These are phyloP conservation scores for Montipora capricornis DNA, from an alignment of 64 coral and sea anemone genomes.

Conservation along the genomic window DNA sequence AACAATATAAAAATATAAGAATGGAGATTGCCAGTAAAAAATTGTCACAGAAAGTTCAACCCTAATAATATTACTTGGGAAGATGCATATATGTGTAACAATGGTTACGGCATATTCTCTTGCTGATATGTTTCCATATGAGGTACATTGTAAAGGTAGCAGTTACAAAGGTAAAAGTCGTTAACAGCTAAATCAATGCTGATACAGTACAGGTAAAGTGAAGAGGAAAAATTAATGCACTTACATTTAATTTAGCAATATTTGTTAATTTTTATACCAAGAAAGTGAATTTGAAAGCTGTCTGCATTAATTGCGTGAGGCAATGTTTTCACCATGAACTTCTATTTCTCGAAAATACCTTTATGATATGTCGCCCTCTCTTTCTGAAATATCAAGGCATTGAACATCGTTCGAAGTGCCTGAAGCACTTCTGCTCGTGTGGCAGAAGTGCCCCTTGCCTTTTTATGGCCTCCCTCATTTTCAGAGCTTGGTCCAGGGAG, in stretches of 20 bases:
- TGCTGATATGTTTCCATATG: too few relatives aligned
- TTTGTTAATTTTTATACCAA: not conserved
- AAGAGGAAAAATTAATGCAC: too few relatives aligned
- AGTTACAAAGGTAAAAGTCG: too few relatives aligned
- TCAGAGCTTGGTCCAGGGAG: not conserved
- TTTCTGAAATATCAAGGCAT: constrained; percentile 10
- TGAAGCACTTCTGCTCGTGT: constrained; percentile 12
- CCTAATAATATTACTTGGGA: not conserved
- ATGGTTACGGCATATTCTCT: too few relatives aligned
- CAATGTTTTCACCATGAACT: not conserved
- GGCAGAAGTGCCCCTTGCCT: not conserved
- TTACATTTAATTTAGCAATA: not conserved
- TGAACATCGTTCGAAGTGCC: constrained; percentile 1
- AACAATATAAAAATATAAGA: not conserved
- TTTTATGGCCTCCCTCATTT: not conserved
- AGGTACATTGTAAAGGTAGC: too few relatives aligned
- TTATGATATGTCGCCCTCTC: constrained; percentile 41
- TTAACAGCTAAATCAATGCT: too few relatives aligned
- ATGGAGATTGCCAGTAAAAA: not conserved
- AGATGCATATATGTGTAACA: not conserved
- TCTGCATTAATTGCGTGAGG: not conserved
- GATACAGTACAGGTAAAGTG: too few relatives aligned
- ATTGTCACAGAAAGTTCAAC: not conserved
- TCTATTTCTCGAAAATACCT: not conserved
- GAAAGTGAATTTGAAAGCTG: not conserved